phyloP scores from a whole-genome alignment of 2,888 invertebrate species.

The Imbricaverruca yamaguchii region DNA sequence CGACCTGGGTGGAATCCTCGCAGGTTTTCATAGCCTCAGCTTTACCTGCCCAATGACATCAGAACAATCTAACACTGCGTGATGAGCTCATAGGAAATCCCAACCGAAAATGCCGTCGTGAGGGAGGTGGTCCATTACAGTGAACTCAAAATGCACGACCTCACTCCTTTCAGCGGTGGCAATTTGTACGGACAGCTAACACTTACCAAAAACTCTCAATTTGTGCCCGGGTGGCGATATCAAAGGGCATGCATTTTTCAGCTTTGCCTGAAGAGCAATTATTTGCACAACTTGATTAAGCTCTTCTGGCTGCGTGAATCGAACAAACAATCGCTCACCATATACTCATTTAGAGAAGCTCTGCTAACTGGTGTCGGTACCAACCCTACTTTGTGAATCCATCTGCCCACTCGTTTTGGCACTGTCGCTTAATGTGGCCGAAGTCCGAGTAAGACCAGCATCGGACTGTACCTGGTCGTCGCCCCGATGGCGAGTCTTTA shows the following conservation, averaged over 20 bases:
- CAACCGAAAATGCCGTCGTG: not conserved
- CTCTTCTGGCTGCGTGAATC: no score
- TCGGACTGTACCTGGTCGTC: not conserved
- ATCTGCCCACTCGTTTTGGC: not conserved
- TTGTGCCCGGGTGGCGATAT: no score
- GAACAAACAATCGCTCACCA: not conserved
- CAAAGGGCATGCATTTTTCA: no score
- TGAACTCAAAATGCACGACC: not conserved
- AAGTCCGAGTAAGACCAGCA: not conserved
- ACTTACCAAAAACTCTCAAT: no score
- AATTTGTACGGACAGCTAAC: not conserved
- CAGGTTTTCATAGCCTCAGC: not conserved
- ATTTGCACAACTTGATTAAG: no score
- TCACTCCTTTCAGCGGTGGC: not conserved
- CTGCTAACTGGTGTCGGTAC: not conserved
- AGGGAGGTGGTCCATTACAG: not conserved
- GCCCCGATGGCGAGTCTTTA: no score
- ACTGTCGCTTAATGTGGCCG: not conserved
- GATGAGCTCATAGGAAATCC: not conserved
- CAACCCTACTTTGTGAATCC: not conserved
- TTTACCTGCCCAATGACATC: not conserved
- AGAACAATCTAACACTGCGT: not conserved
- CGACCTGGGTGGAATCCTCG: not conserved
- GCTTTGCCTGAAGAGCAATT: no score
- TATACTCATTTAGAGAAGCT: not conserved